Conservation (phyloP, 2,797 vertebrate species). For the Varecia variegata region DNA sequence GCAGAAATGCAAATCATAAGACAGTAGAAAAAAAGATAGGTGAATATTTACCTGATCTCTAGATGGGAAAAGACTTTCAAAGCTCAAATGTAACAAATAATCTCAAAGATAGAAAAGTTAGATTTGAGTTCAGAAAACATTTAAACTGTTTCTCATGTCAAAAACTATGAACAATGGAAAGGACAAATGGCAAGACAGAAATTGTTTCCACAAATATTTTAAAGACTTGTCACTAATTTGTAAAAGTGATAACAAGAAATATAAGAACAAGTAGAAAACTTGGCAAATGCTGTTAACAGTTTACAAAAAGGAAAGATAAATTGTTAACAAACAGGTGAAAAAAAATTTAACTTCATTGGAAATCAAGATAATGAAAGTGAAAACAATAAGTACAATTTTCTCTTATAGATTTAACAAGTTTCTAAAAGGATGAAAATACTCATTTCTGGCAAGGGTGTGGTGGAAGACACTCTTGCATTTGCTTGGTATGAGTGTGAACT, state of each 20-base stretch:
- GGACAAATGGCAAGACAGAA: not conserved
- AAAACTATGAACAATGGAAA: constrained; percentile 17
- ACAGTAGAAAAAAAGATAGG: constrained; percentile 15
- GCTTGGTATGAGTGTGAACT: constrained; percentile 15
- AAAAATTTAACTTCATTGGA: not conserved
- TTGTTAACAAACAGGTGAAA: not conserved
- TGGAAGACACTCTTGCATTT: not conserved
- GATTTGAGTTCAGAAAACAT: constrained; percentile 13
- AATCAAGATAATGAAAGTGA: not conserved
- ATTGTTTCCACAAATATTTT: not conserved
- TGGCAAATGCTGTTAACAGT: not conserved
- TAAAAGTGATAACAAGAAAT: constrained; percentile 27
- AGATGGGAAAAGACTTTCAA: not conserved
- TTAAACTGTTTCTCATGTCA: constrained; percentile 22
- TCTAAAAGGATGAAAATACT: constrained; percentile 15
- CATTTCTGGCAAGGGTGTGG: not conserved
- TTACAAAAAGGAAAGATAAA: constrained; percentile 29
- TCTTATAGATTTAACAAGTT: constrained; percentile 7
- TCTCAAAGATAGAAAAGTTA: constrained; percentile 34
- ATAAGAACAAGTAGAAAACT: not conserved
- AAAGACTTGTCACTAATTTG: constrained; percentile 13
- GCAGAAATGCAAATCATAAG: constrained; percentile 10
- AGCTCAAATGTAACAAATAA: constrained; percentile 37
- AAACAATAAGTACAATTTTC: not conserved
- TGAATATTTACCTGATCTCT: constrained; percentile 21